Evolutionary conservation across 2,888 invertebrate species (phyloP), one percentile per base, ranked within the genome.

Genomic region (Lepidocyrtinus sp.): DNA sequence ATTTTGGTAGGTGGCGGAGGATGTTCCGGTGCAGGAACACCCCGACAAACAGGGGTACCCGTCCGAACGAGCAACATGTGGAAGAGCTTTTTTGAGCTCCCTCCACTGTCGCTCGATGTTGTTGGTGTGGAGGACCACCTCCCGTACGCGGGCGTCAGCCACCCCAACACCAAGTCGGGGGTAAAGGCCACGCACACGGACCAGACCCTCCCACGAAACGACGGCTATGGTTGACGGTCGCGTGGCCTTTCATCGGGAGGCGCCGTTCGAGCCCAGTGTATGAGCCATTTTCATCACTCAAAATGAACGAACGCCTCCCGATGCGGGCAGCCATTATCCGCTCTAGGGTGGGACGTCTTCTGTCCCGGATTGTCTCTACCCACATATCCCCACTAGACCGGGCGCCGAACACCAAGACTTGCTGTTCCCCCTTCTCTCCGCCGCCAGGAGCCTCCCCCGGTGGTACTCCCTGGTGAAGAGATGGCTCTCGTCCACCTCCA

Each of bases 401-500:
- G 0, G 59, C 74, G 1, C 82, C 82, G 19, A 78, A 72, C 5
- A 82, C 78, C 73, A 76, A 74, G n/a, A 71, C 19, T 36, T 21
- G n/a, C n/a, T n/a, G n/a, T n/a, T n/a, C n/a, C n/a, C n/a, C n/a
- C 21, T 1, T 12, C 5, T 46, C 45, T 15, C 5, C 69, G 21
- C 24, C 21, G 19, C 17, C 81, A 19, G n/a, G n/a, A n/a, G n/a
- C n/a, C n/a, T n/a, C 2, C 83, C 78, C n/a, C 77, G 36, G 26
- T 83, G 26, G 63, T 83, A 72, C 36, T 83, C 81, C 15, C 75
- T 12, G 0, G 62, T 77, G 25, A 68, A 81, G 1, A 81, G 50
- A 27, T 74, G 76, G 17, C 45, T 36, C 27, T 83, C 81, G 65
- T 81, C 83, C 21, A 74, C 65, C 36, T 83, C 81, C 1, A 83